Base-by-base conservation (phyloP, 1,140 invertebrate species). In the Drosophila aff. region DNA sequence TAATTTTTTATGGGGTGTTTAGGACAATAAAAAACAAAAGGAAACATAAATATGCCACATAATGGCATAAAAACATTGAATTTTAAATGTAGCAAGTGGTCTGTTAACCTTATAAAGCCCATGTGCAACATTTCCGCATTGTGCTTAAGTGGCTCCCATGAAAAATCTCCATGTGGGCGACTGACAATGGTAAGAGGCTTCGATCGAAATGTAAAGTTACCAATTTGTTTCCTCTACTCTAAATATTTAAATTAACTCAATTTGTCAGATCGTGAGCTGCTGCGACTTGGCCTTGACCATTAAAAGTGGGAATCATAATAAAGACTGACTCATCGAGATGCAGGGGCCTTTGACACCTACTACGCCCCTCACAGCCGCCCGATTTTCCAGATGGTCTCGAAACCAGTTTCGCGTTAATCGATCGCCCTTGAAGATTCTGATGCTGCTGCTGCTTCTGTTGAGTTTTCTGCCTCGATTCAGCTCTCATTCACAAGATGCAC, bases 171-270 rank as follows among this genome's bases (percentile, higher is more conserved):
- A 31, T 50, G 66, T 73, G 53, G 69, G 69, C 66, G 66, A 72
- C 23, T 50, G 53, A 63, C 60, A 33, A 21, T 49, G 16, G 41
- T 21, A 53, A 40, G 26, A 36, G 10, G 33, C 10, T n/a, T 38
- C 46, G n/a, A 23, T 36, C 57, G 11, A 13, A 3, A 59, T 59
- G 47, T 50, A 13, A 36, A 75, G n/a, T 40, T 9, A 21, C 5
- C 67, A 61, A 43, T 31, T 50, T 50, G 16, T 57, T 53, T 43
- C 41, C 21, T 49, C 38, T 75, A 53, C 77, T 85, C 81, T 47
- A 82, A 69, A 85, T 87, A 87, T 82, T 72, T 40, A 86, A 86
- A 86, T 86, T 59, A 82, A 63, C 60, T 58, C 76, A 86, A 87
- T 86, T 87, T 82, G 83, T 86, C 76, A 72, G 66, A 13, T 71